Conservation (phyloP, 2,888 invertebrate genomes). For the Baronia brevicornis region DNA sequence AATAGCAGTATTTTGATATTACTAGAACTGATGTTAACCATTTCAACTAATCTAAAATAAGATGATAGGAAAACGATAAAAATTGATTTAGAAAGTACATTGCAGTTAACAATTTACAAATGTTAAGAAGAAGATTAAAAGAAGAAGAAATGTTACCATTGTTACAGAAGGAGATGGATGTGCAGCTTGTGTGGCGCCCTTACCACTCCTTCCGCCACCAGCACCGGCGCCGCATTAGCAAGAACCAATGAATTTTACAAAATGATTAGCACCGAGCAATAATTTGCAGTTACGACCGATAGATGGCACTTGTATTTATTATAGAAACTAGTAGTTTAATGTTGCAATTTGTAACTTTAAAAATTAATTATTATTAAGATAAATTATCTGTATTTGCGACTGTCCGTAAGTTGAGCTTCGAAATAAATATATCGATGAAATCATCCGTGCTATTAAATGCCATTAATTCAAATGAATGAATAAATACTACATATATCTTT, state of each 20-base stretch:
- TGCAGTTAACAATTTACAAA: background rate
- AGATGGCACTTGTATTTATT: slow-evolving; percentile 19
- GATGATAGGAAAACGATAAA: no score
- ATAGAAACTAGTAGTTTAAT: slow-evolving; percentile 3
- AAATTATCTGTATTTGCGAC: no score
- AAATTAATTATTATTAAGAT: background rate
- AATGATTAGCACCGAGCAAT: slow-evolving; percentile 14
- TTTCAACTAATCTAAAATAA: no score
- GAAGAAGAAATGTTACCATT: no score
- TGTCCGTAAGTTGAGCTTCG: no score
- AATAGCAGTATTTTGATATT: no score
- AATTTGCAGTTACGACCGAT: slow-evolving; percentile 8
- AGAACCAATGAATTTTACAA: slow-evolving; percentile 4
- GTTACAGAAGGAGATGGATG: slow-evolving; percentile 61
- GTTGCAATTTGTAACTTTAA: slow-evolving; percentile 7
- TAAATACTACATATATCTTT: no score
- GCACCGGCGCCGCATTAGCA: slow-evolving; percentile 59
- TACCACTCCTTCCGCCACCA: slow-evolving; percentile 54
- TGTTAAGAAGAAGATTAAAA: background rate
- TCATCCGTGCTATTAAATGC: no score
- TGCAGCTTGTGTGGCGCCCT: slow-evolving; percentile 58
- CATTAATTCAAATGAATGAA: no score
- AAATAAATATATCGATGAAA: no score
- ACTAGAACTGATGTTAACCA: no score
- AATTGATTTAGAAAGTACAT: no score